These are phyloP conservation scores for Brachionus rubens DNA, from an alignment of 1,140 invertebrate genomes.

Conservation along the genomic window DNA sequence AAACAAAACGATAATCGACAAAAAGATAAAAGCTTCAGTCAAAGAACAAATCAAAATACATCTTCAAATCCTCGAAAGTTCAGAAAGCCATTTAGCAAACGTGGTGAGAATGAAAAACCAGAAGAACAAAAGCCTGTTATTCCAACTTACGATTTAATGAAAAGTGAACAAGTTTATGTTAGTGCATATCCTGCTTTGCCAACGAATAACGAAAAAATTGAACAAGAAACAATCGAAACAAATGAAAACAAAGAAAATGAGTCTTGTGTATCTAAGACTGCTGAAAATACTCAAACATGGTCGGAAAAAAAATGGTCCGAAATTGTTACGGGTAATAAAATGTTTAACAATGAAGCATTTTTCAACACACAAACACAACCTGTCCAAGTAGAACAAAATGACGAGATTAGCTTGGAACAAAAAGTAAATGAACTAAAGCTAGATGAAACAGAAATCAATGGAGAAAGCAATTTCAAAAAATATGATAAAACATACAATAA, in stretches of 20 bases:
- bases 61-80: neutral
- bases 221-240: neutral
- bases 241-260: neutral
- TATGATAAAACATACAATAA: neutral
- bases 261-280: neutral
- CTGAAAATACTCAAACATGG: neutral
- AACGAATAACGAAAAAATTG: neutral
- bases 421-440: neutral
- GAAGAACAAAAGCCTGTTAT: neutral
- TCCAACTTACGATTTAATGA: neutral
- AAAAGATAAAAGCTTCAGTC: neutral
- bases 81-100: neutral
- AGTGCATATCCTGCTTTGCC: slow-evolving; percentile 7
- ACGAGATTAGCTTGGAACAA: neutral
- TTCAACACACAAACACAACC: neutral
- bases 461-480: neutral
- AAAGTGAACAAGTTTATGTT: slow-evolving; percentile 5
- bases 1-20: neutral
- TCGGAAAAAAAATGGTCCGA: slow-evolving; percentile 11
- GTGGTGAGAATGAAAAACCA: neutral
- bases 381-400: neutral
- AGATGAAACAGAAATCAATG: neutral
- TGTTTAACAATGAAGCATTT: neutral
- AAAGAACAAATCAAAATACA: neutral
- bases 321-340: slow-evolving; percentile 1